Percentiles rank a stretch among this genome's conserved stretches.
These are phyloP conservation scores for Cottus gobio DNA, from an alignment of 2,113 vertebrate species.

Conservation along the genomic window DNA sequence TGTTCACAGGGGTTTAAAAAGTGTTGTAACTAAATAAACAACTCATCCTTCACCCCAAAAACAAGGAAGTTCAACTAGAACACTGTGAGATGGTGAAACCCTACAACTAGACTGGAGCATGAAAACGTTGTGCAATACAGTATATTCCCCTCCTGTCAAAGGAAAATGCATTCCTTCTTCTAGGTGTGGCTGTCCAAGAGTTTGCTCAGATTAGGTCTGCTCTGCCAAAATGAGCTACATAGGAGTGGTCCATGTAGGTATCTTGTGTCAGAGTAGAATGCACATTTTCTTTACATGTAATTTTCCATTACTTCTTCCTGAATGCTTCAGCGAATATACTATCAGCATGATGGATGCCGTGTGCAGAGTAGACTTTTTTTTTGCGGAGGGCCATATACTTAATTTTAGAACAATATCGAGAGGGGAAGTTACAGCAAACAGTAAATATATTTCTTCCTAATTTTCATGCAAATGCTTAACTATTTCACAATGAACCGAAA, in stretches of 20 bases:
- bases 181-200: conserved; percentile 27
- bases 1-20: not conserved
- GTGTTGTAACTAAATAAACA: not conserved
- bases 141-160: conserved; percentile 13
- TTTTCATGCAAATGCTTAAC: not conserved
- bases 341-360: not conserved
- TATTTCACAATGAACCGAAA: not conserved
- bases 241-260: not conserved
- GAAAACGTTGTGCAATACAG: conserved; percentile 34
- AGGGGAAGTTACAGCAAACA: not conserved
- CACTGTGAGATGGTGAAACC: conserved; percentile 25
- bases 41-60: not conserved
- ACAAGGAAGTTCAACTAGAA: not conserved
- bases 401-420: not conserved
- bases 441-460: not conserved
- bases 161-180: conserved; percentile 14
- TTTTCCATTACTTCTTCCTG: not conserved
- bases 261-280: not conserved
- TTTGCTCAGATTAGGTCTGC: not conserved
- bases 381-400: not conserved
- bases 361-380: not conserved
- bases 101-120: conserved; percentile 25
- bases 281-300: not conserved
- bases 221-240: not conserved
- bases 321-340: not conserved